Conservation (phyloP, 2,888 invertebrate species). For the Periphyllus acericola region DNA sequence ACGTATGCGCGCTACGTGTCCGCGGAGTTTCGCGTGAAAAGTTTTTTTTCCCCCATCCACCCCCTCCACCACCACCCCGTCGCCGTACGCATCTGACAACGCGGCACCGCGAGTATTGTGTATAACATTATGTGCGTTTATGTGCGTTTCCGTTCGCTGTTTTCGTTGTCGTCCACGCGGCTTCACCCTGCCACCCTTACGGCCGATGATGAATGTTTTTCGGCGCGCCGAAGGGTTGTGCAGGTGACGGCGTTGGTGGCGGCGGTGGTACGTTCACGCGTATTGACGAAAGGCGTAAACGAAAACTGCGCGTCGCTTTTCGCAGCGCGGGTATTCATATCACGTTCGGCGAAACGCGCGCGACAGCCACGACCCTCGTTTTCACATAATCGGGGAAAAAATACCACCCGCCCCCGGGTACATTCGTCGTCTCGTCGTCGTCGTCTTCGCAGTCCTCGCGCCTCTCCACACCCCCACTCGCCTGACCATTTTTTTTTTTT, state of each 20-base stretch:
- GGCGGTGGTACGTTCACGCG: too few relatives aligned
- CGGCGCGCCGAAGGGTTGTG: too few relatives aligned
- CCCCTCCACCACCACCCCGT: neutral
- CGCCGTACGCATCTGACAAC: neutral
- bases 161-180: too few relatives aligned
- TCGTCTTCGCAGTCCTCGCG: neutral
- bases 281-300: neutral
- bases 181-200: too few relatives aligned
- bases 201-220: too few relatives aligned
- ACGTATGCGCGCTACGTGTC: neutral
- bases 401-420: too few relatives aligned
- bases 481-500: too few relatives aligned
- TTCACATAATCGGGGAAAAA: constrained; percentile 56
- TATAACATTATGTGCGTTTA: neutral
- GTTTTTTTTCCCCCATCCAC: neutral
- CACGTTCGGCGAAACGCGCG: constrained; percentile 42
- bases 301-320: neutral
- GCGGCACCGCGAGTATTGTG: neutral
- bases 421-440: neutral
- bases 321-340: constrained; percentile 14
- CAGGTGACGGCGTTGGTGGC: too few relatives aligned
- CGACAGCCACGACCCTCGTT: constrained; percentile 42
- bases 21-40: neutral
- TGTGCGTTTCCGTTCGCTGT: neutral
- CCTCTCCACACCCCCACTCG: too few relatives aligned